Percentiles rank a stretch among this genome's conserved stretches.
phyloP scores from a whole-genome alignment of 2,113 vertebrate species.

The Mustela lutreola region DNA sequence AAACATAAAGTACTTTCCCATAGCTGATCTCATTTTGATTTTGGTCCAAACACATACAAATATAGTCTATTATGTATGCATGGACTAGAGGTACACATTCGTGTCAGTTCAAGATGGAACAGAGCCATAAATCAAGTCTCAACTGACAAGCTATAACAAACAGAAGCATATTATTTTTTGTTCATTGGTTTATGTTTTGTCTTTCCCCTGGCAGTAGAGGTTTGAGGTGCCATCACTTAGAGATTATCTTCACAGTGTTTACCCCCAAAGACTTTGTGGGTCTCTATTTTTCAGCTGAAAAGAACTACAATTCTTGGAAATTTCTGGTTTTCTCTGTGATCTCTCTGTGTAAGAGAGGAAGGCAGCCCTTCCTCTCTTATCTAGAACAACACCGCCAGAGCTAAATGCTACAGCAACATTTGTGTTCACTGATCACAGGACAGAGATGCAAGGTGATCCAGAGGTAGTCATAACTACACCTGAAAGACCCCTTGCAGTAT shows the following conservation, averaged over 20 bases:
- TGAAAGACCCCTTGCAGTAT: not conserved
- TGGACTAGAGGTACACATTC: not conserved
- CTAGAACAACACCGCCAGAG: not conserved
- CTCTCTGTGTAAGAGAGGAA: not conserved
- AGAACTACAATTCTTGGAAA: not conserved
- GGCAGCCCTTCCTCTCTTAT: not conserved
- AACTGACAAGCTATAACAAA: not conserved
- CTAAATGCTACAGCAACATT: not conserved
- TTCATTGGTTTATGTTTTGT: constrained; percentile 27
- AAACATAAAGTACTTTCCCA: constrained; percentile 43
- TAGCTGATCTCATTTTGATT: constrained; percentile 71
- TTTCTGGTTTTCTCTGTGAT: not conserved
- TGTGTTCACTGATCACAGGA: not conserved
- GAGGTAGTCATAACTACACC: not conserved
- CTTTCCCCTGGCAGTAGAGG: not conserved
- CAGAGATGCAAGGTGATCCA: not conserved
- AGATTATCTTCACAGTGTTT: not conserved
- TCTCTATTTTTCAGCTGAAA: not conserved
- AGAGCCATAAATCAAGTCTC: not conserved
- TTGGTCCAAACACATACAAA: constrained; percentile 38
- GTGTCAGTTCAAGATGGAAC: constrained; percentile 39
- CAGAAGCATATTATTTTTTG: not conserved
- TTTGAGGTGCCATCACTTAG: not conserved
- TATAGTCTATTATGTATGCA: not conserved
- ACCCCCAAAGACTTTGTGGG: not conserved